Conservation (phyloP, 2,113 vertebrate species). For the Axis porcinus region DNA sequence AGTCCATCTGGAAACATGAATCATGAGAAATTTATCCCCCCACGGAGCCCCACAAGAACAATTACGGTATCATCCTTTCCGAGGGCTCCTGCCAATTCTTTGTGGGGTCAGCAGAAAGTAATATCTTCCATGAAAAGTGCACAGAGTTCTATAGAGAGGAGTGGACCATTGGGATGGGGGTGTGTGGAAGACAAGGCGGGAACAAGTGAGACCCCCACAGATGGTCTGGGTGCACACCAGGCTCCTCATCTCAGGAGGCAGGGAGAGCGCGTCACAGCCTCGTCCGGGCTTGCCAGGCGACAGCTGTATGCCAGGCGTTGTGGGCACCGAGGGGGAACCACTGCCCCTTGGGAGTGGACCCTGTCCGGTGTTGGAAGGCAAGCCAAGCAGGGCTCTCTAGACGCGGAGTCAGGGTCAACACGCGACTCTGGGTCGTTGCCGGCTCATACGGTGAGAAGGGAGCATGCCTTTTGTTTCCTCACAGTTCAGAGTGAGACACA, state of each 20-base stretch:
- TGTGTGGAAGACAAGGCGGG: not conserved
- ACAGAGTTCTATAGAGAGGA: constrained; percentile 8
- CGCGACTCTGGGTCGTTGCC: not conserved
- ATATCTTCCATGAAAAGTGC: constrained; percentile 47
- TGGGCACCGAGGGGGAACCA: not conserved
- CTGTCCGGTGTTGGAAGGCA: not conserved
- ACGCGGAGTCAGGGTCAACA: not conserved
- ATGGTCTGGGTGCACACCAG: not conserved
- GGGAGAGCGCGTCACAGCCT: not conserved
- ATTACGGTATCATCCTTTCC: constrained; percentile 67
- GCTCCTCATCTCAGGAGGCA: not conserved
- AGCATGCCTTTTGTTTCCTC: not conserved
- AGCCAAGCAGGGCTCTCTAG: not conserved
- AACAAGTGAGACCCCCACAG: not conserved
- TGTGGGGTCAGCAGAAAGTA: constrained; percentile 70
- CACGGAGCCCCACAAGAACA: constrained; percentile 53
- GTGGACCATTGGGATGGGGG: not conserved
- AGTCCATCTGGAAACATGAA: constrained; percentile 68
- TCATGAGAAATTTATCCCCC: constrained; percentile 64
- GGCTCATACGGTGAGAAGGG: not conserved
- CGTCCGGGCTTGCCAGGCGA: not conserved
- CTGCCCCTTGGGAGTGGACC: fast-evolving
- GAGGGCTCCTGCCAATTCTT: constrained; percentile 64
- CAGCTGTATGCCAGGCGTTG: not conserved
- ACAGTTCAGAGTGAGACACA: not conserved